Evolutionary conservation across 2,113 vertebrate genomes (phyloP).

Genomic region (Ranitomeya variabilis): DNA sequence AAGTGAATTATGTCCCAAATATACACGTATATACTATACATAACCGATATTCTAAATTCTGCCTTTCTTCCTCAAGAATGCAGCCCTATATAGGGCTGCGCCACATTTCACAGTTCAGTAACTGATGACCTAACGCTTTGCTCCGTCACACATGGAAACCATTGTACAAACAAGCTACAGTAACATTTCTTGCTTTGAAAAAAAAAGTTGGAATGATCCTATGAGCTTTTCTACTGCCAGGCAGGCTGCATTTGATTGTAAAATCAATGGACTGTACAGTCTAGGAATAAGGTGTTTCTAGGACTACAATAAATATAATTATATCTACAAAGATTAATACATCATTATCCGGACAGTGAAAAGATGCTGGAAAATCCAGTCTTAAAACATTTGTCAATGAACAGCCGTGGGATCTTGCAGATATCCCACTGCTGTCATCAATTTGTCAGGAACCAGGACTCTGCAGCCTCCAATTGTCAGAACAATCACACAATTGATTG

Average conservation of each 20-base stretch:
- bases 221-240: not conserved
- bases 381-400: not conserved
- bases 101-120: not conserved
- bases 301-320: not conserved
- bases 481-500: no score
- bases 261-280: slow-evolving; percentile 1
- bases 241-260: not conserved
- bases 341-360: not conserved
- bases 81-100: slow-evolving; percentile 13
- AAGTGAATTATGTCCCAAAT: not conserved
- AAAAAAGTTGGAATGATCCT: slow-evolving; percentile 13
- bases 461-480: no score
- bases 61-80: slow-evolving; percentile 15
- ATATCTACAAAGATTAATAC: not conserved
- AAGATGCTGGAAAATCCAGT: not conserved
- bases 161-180: slow-evolving; percentile 11
- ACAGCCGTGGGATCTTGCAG: no score
- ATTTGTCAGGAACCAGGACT: no score
- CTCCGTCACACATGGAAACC: slow-evolving; percentile 34
- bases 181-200: not conserved
- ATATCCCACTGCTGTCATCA: no score
- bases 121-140: slow-evolving; percentile 36
- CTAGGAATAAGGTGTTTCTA: not conserved
- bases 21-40: not conserved
- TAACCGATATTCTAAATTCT: not conserved